Evolutionary conservation across 2,888 invertebrate species (phyloP), one percentile per base, ranked within the genome.

Genomic region (Caenorhabditis sp.): DNA sequence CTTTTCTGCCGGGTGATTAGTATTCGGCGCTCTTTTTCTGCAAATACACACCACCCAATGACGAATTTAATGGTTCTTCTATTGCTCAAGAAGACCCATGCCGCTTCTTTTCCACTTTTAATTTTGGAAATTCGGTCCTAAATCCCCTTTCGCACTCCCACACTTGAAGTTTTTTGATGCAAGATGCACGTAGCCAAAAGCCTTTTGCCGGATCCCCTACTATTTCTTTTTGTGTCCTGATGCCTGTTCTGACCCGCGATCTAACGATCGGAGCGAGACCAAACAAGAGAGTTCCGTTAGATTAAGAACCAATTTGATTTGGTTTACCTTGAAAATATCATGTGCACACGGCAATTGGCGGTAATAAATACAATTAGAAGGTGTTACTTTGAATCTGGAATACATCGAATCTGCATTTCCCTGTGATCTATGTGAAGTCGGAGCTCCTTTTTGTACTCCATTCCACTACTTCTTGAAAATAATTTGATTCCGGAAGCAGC

Each of bases 41-140:
- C 64, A 60, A 76, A 72, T n/a, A n/a, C 47, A 60, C 51, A 13
- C 44, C 44, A 18, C 40, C 1, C 56, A 32, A 53, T 76, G 76
- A 76, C 67, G 67, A 76, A 76, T 76, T 76, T 67, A 60, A 60
- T 64, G 74, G 56, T 58, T 58, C 53, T 9, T 13, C n/a, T n/a
- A n/a, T n/a, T n/a, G n/a, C n/a, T n/a, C n/a, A 22, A 35, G 40
- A 35, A 64, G 40, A 47, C 28, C n/a, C 32, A 22, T n/a, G 22
- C 32, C 35, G 24, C 24, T 15, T 65, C 50, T 37, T n/a, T 37
- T 62, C 58, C 58, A 70, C 64, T 78, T 78, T 78, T 64, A 64
- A 70, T 78, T 70, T 40, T 13, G 40, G 9, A 40, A 40, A 40
- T 40, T 78, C 47, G 55, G 32, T 24, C 5, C 65, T 32, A 35